phyloP scores from a whole-genome alignment of 2,797 vertebrate genomes.

The Erpetoichthys calabaricus region DNA sequence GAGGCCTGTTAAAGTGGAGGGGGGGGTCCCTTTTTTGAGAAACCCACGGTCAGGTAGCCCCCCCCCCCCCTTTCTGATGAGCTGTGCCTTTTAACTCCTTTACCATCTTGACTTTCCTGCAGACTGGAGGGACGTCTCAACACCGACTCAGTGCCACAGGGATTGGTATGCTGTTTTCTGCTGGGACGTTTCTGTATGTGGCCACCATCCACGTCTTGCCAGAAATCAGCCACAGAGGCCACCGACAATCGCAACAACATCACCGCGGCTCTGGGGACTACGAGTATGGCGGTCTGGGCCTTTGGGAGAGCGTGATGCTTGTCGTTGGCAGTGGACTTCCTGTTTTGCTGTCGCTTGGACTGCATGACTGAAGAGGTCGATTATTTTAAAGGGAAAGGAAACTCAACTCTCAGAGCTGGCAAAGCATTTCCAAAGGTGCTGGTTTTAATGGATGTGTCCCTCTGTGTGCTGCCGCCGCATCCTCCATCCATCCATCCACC shows the following conservation, averaged over 20 bases:
- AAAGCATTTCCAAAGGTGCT: too few species aligned
- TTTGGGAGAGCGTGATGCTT: constrained; percentile 47
- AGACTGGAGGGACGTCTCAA: constrained; percentile 37
- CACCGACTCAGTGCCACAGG: constrained; percentile 39
- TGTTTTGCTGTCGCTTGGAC: constrained; percentile 38
- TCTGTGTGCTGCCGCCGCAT: too few species aligned
- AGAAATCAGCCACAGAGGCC: constrained; percentile 38
- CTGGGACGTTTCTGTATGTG: constrained; percentile 52
- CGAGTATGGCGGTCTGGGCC: constrained; percentile 29
- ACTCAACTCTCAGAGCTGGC: too few species aligned
- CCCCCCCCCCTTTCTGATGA: too few species aligned
- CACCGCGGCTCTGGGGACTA: constrained; percentile 10
- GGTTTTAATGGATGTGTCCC: too few species aligned
- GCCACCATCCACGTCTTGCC: constrained; percentile 49
- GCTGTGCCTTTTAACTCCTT: too few species aligned
- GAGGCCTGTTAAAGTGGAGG: too few species aligned
- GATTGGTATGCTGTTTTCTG: constrained; percentile 54
- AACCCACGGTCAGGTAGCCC: not conserved
- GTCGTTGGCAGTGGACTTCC: constrained; percentile 45
- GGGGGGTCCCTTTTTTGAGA: too few species aligned
- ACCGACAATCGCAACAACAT: constrained; percentile 19
- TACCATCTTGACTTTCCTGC: constrained; percentile 6
- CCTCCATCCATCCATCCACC: too few species aligned
- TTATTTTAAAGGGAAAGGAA: not conserved
- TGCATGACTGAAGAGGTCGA: constrained; percentile 25